A percentile compares a stretch with the other conserved stretches of the same genome.
Evolutionary conservation across 2,888 invertebrate species (phyloP).

Genomic region (Drosophila tanythrix): DNA sequence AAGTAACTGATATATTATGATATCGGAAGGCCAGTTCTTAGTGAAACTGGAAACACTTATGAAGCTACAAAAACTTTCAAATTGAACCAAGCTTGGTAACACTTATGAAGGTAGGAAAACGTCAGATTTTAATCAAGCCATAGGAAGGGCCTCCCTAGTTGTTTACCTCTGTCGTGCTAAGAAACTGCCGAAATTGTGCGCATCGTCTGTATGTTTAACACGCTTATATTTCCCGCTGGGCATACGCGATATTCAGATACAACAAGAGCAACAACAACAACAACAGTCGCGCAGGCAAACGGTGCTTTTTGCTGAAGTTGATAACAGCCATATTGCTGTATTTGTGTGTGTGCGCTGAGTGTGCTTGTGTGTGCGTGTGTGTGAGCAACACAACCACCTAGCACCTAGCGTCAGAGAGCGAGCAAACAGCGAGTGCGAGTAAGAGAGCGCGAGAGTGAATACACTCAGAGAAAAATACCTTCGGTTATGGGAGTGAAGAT

Average conservation of each 20-base stretch:
- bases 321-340: conserved; percentile 73
- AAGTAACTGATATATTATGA: too few species aligned
- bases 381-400: conserved; percentile 56
- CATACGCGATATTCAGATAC: conserved; percentile 28
- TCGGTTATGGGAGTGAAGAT: not conserved
- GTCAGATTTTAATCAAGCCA: too few species aligned
- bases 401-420: conserved; percentile 51
- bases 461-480: conserved; percentile 41
- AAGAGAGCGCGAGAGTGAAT: conserved; percentile 37
- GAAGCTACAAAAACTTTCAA: not conserved
- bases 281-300: conserved; percentile 49
- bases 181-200: too few species aligned
- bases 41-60: not conserved
- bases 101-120: not conserved
- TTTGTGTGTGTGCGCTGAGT: conserved; percentile 46
- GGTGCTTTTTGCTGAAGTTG: conserved; percentile 74
- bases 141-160: not conserved
- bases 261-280: conserved; percentile 22
- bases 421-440: conserved; percentile 26
- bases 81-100: not conserved
- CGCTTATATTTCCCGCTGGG: conserved; percentile 25
- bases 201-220: not conserved
- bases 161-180: not conserved
- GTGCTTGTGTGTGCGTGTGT: conserved; percentile 18
- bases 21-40: not conserved